phyloP scores from a whole-genome alignment of 2,113 vertebrate species.

The Sterrhoptilus dennistouni region DNA sequence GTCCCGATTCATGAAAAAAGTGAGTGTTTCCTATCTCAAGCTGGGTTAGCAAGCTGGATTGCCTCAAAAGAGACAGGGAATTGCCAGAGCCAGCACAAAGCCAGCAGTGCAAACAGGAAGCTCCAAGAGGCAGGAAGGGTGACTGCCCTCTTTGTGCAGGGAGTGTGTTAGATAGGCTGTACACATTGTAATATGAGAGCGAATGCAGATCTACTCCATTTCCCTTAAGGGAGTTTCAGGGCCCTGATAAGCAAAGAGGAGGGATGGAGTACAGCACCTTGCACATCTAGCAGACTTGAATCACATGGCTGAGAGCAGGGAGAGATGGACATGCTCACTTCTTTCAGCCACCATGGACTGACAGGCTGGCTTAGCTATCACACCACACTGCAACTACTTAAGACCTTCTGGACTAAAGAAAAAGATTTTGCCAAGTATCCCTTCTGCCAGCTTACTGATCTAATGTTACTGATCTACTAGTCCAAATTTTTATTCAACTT shows the following conservation, averaged over 20 bases:
- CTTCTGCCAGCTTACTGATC: background rate
- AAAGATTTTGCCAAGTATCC: background rate
- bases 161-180: background rate
- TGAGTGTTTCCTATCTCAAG: background rate
- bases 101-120: background rate
- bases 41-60: background rate
- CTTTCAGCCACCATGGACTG: background rate
- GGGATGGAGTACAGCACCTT: background rate
- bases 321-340: background rate
- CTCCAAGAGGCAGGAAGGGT: background rate
- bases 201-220: background rate
- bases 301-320: background rate
- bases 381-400: background rate
- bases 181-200: background rate
- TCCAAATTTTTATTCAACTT: background rate
- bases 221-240: background rate
- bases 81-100: background rate
- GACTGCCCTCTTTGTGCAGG: background rate
- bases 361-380: background rate
- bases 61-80: background rate
- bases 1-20: background rate
- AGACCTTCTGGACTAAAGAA: background rate
- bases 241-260: background rate
- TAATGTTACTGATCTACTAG: background rate
- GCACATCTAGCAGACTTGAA: background rate